phyloP scores from a whole-genome alignment of 2,113 vertebrate genomes.

The Laterallus jamaicensis region DNA sequence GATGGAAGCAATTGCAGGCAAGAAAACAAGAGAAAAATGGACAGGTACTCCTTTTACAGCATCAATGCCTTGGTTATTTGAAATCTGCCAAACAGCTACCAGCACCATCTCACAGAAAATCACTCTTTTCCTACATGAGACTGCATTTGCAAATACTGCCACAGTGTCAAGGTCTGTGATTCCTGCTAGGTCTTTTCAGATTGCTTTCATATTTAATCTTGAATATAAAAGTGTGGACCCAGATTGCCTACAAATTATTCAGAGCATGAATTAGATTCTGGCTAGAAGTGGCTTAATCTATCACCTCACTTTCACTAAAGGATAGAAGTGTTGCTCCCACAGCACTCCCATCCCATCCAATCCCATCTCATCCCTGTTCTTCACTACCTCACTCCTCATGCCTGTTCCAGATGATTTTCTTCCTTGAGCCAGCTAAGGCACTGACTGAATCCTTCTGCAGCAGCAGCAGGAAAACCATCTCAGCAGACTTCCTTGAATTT shows the following conservation, averaged over 20 bases:
- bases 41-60: neutral
- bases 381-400: neutral
- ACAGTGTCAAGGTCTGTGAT: neutral
- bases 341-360: neutral
- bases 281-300: neutral
- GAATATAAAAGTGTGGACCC: neutral
- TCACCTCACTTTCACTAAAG: neutral
- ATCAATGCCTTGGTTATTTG: neutral
- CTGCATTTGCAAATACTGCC: neutral
- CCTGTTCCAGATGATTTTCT: neutral
- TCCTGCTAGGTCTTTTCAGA: neutral
- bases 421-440: neutral
- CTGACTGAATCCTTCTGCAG: neutral
- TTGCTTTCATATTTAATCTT: neutral
- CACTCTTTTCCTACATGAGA: neutral
- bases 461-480: neutral
- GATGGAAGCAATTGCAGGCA: neutral
- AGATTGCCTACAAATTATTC: neutral
- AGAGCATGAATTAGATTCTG: neutral
- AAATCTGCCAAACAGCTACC: neutral
- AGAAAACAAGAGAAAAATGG: neutral
- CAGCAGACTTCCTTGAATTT: neutral
- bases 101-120: neutral
- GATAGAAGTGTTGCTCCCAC: neutral
- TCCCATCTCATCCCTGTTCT: neutral